phyloP scores from a whole-genome alignment of 2,797 vertebrate genomes.

The Poecilia gillii region DNA sequence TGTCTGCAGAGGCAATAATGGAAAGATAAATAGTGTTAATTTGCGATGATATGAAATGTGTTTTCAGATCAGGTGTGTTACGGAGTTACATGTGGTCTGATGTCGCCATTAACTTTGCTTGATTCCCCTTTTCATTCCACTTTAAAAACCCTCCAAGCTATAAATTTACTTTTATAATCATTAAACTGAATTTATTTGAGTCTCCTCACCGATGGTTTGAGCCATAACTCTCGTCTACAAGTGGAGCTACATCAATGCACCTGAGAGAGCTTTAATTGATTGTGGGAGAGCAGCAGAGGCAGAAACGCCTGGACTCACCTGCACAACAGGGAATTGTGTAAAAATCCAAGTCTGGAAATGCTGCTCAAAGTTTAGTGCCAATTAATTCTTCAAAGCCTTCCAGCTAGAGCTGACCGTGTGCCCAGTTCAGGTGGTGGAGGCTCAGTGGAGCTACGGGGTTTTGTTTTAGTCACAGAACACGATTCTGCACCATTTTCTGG shows the following conservation, averaged over 20 bases:
- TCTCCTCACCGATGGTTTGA: constrained; percentile 31
- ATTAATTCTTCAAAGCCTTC: constrained; percentile 15
- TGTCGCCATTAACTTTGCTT: constrained; percentile 23
- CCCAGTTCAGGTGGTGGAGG: not conserved
- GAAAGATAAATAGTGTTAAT: not conserved
- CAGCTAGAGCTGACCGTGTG: constrained; percentile 2
- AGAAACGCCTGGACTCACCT: constrained; percentile 15
- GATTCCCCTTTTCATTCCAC: constrained; percentile 29
- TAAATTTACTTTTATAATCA: constrained; percentile 18
- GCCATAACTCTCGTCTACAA: constrained; percentile 16
- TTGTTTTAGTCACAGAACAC: not conserved
- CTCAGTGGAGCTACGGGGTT: not conserved
- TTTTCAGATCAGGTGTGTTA: not conserved
- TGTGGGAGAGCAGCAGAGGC: constrained; percentile 17
- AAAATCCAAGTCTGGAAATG: not conserved
- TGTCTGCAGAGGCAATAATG: not conserved
- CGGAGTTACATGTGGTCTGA: not conserved
- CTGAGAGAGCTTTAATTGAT: constrained; percentile 39
- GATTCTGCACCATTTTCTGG: too few species aligned
- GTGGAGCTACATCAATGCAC: constrained; percentile 26
- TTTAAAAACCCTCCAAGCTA: constrained; percentile 12
- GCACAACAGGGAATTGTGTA: not conserved
- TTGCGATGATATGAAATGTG: not conserved
- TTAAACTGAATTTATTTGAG: constrained; percentile 37
- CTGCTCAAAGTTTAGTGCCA: constrained; percentile 6